Percentiles rank a stretch among this genome's conserved stretches.
These are phyloP conservation scores for Cyanoderma ruficeps DNA, from an alignment of 2,113 vertebrate genomes.

Conservation along the genomic window DNA sequence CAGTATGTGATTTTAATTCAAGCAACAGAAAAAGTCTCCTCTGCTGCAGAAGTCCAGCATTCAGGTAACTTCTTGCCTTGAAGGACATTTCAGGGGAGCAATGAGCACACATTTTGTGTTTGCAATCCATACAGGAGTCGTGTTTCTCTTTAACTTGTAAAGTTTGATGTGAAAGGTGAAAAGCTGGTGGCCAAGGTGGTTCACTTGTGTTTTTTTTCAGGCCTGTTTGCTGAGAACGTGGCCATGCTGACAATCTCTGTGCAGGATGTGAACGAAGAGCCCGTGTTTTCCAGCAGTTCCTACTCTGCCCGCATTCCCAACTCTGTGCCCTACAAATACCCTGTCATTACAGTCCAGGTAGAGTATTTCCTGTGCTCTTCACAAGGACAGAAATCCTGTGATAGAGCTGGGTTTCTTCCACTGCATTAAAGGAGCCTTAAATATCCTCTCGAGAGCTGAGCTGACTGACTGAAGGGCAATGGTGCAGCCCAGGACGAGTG, in stretches of 20 bases:
- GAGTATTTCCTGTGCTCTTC: not conserved
- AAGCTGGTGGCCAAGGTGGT: not conserved
- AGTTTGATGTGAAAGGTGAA: not conserved
- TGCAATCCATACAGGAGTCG: not conserved
- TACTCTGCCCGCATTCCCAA: constrained; percentile 71
- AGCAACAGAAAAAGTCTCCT: not conserved
- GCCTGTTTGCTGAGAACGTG: not conserved
- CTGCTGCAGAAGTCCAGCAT: not conserved
- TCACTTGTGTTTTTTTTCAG: not conserved
- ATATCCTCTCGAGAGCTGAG: not conserved
- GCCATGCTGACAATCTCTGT: not conserved
- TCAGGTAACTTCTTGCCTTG: constrained; percentile 27
- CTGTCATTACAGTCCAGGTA: constrained; percentile 75
- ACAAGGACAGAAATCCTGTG: not conserved
- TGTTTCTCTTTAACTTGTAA: not conserved
- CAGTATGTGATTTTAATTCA: constrained; percentile 59
- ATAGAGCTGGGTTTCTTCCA: not conserved
- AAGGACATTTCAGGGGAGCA: not conserved
- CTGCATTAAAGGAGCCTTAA: not conserved
- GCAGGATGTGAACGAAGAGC: constrained; percentile 74
- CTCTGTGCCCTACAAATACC: constrained; percentile 68
- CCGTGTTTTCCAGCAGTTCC: constrained; percentile 35
- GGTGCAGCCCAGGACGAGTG: not conserved
- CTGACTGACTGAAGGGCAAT: not conserved
- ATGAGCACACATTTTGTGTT: rapidly evolving